These are phyloP conservation scores for Dryomyza anilis DNA, from an alignment of 2,888 invertebrate genomes.

Conservation along the genomic window DNA sequence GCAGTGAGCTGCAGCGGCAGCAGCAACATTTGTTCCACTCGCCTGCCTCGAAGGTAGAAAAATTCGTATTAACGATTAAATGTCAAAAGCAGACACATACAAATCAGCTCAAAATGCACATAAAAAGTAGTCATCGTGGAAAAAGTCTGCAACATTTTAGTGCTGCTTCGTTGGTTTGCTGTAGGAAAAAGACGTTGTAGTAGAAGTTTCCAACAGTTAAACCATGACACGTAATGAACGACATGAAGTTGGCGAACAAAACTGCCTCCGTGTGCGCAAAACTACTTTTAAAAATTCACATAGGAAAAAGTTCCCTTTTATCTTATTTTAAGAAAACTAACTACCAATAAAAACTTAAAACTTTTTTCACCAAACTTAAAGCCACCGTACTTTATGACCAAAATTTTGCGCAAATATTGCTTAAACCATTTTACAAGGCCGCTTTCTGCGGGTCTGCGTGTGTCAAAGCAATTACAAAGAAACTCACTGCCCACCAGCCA, in stretches of 20 bases:
- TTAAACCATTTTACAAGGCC: background rate
- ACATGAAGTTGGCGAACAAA: background rate
- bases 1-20: background rate
- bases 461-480: background rate
- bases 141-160: slow-evolving; percentile 27
- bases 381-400: background rate
- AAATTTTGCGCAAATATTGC: background rate
- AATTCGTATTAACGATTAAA: slow-evolving; percentile 21
- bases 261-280: too few relatives aligned
- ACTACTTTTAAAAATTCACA: too few relatives aligned
- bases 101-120: background rate
- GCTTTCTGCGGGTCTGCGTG: background rate
- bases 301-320: too few relatives aligned
- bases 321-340: too few relatives aligned
- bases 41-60: background rate
- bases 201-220: background rate
- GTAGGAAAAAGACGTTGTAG: too few relatives aligned
- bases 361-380: background rate
- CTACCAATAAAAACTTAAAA: background rate
- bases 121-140: background rate
- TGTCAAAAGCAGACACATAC: slow-evolving; percentile 25
- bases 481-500: background rate
- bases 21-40: background rate
- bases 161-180: slow-evolving; percentile 26
- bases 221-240: background rate